These are phyloP conservation scores for Dipodomys spectabilis DNA, from an alignment of 2,113 vertebrate genomes.

Conservation along the genomic window DNA sequence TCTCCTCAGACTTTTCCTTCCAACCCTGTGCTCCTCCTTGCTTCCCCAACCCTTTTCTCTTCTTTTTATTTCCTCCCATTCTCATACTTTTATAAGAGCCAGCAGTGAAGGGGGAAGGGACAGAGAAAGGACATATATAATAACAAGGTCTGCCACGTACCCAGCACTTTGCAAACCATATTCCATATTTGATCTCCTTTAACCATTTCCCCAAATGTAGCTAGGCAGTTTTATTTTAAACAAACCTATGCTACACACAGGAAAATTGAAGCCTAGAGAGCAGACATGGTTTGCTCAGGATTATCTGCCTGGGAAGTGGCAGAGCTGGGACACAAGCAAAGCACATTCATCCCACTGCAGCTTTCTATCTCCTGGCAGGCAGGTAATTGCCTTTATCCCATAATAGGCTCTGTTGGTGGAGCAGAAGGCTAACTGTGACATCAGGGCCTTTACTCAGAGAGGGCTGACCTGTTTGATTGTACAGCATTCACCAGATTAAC, in stretches of 20 bases:
- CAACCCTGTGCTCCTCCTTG: not conserved
- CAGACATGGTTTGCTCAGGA: not conserved
- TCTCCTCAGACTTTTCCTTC: not conserved
- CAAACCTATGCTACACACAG: not conserved
- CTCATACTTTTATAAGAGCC: not conserved
- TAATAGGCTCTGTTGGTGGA: not conserved
- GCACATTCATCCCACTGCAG: not conserved
- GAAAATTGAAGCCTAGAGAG: slow-evolving; percentile 6
- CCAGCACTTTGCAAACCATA: not conserved
- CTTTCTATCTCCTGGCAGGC: not conserved
- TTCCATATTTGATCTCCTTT: not conserved
- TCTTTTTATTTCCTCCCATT: slow-evolving; percentile 22
- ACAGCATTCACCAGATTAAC: slow-evolving; percentile 21
- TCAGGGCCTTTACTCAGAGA: not conserved
- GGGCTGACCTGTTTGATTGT: not conserved
- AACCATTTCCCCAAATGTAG: not conserved
- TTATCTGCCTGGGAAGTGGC: not conserved
- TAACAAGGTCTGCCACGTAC: not conserved
- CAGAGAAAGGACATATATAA: not conserved
- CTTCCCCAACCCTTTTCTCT: not conserved
- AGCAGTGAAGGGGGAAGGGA: not conserved
- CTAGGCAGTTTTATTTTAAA: not conserved
- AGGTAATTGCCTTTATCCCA: slow-evolving; percentile 9
- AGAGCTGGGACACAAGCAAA: not conserved
- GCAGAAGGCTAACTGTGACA: not conserved